Percentiles rank a stretch among this genome's conserved stretches.
Conservation (phyloP, 2,888 invertebrate species). For the Tetragonisca angustula region DNA sequence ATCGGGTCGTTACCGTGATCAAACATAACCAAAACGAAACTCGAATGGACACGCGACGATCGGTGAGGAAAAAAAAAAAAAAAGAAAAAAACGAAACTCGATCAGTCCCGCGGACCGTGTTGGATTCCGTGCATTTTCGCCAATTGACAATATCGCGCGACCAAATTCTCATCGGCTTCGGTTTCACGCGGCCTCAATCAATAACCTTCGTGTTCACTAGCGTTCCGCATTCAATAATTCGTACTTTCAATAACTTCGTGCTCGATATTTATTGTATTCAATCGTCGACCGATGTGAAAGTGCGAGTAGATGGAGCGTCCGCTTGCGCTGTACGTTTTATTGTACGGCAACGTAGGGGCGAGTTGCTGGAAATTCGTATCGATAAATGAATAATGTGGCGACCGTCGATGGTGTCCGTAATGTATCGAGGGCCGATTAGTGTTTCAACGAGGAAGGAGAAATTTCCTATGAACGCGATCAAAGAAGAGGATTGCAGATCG, state of each 20-base stretch:
- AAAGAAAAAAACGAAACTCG: conserved; percentile 28
- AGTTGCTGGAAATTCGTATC: conserved; percentile 5
- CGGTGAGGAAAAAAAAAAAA: conserved; percentile 3
- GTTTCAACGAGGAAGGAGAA: background rate
- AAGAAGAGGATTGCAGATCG: background rate
- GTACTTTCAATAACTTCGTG: conserved; percentile 34
- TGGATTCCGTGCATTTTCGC: conserved; percentile 25
- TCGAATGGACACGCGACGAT: conserved; percentile 9
- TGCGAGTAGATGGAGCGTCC: conserved; percentile 8
- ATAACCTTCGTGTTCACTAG: conserved; percentile 41
- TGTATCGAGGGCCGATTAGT: background rate
- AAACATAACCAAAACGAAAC: conserved; percentile 38
- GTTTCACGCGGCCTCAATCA: conserved; percentile 32
- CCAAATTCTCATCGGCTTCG: conserved; percentile 34
- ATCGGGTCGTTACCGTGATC: background rate
- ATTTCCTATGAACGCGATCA: background rate
- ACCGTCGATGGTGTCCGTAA: conserved; percentile 19
- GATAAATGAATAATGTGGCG: conserved; percentile 43
- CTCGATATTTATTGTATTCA: conserved; percentile 40
- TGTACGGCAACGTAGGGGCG: background rate
- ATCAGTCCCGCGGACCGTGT: background rate
- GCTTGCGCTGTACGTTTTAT: background rate
- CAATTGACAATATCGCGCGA: conserved; percentile 32
- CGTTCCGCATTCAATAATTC: conserved; percentile 40
- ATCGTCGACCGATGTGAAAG: background rate